Percentiles rank a stretch among this genome's conserved stretches.
Evolutionary conservation across 1,140 invertebrate species (phyloP).

Genomic region (Bombyx mori): DNA sequence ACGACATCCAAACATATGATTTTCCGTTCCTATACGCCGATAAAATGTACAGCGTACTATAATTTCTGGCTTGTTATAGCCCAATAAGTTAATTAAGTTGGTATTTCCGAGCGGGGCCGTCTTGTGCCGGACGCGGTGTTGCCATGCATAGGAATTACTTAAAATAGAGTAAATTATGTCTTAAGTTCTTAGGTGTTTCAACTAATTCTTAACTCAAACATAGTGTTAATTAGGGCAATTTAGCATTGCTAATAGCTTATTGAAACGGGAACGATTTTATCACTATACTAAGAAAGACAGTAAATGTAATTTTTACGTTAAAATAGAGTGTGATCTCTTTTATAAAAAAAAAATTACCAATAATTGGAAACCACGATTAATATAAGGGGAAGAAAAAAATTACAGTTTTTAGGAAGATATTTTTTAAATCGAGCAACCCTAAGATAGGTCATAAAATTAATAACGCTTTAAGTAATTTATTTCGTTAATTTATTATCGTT

Average conservation of each 20-base stretch:
- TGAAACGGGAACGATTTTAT: too few relatives aligned
- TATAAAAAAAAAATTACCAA: neutral
- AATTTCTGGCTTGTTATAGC: conserved; percentile 15
- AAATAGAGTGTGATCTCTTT: too few relatives aligned
- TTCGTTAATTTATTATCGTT: conserved; percentile 25
- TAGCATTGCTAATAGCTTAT: too few relatives aligned
- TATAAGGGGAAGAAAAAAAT: conserved; percentile 1
- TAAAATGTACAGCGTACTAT: conserved; percentile 1
- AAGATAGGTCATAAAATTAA: conserved; percentile 25
- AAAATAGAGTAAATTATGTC: neutral
- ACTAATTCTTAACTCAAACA: too few relatives aligned
- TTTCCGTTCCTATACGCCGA: conserved; percentile 1
- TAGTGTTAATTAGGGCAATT: too few relatives aligned
- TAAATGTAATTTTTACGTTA: too few relatives aligned
- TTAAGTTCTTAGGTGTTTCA: too few relatives aligned
- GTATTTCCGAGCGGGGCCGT: conserved; percentile 15
- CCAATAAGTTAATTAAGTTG: conserved; percentile 31
- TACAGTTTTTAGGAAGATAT: too few relatives aligned
- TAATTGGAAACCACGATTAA: neutral
- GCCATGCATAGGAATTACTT: neutral
- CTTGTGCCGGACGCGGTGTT: neutral
- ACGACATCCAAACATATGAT: neutral
- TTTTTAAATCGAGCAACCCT: neutral
- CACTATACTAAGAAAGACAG: too few relatives aligned
- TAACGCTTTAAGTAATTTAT: conserved; percentile 28